Base-by-base conservation (phyloP, 2,113 vertebrate species). In the Tragelaphus buxtoni region DNA sequence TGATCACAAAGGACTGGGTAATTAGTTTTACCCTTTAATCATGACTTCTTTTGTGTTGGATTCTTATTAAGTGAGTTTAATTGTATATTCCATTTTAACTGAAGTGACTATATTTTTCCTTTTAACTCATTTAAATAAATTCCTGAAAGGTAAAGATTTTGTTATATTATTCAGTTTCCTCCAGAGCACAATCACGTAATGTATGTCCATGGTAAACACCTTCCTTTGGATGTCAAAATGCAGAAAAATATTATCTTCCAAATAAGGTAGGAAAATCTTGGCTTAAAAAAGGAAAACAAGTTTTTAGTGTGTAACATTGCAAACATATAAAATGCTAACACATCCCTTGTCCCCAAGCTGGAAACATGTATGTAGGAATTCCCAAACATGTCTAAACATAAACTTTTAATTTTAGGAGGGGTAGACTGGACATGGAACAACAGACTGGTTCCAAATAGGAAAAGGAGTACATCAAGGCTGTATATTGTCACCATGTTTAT, bases 81-180 rank as follows among this genome's bases (percentile, higher is more conserved):
- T 74, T 91, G 20, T 93, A 60, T 83, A 91, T 95, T 97, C 26
- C 22, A 74, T 14, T 80, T 96, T 86, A 93, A 91, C 53, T 91
- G 72, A 72, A 80, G 32, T 74, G 53, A 82, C 82, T 35, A 11
- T 91, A 84, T 72, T 63, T 88, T 85, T 32, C 32, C 65, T 16
- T 63, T 51, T 17, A 95, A 24, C 20, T 97, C 39, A 96, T 93
- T 92, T 55, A 0, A 6, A 86, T 61, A 80, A 95, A 79, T 77
- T 18, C 4, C 28, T 32, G 4, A 32, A 76, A 93, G 17, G 14
- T 53, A 76, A 16, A 94, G 39, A 94, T 6, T 84, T 8, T 42
- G 17, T 39, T 58, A 24, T 47, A 79, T 63, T 58, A 82, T 92
- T 88, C 22, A 91, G 26, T 90, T 77, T 95, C 51, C 14, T 69